Evolutionary conservation across 2,797 vertebrate species (phyloP).

Genomic region (Allobates femoralis): DNA sequence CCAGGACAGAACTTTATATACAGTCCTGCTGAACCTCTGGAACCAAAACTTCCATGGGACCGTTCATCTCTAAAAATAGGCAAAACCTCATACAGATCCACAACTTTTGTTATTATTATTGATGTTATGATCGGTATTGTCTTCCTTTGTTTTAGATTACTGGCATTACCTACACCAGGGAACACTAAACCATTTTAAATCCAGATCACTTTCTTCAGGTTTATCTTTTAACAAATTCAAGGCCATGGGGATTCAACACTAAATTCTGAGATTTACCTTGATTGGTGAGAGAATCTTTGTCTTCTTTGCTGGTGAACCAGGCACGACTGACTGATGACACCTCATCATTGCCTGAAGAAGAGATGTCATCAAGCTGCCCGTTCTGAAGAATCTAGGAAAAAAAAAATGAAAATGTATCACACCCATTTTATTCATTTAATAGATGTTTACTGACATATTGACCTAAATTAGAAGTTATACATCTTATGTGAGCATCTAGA

Average conservation of each 20-base stretch:
- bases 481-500: background rate
- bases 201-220: background rate
- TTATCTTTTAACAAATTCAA: background rate
- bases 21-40: too few relatives aligned
- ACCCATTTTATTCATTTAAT: background rate
- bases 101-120: too few relatives aligned
- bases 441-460: background rate
- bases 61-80: too few relatives aligned
- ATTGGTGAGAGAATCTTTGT: constrained; percentile 96
- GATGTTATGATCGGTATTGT: too few relatives aligned
- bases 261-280: constrained; percentile 81
- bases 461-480: background rate
- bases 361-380: constrained; percentile 82
- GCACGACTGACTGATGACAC: constrained; percentile 96
- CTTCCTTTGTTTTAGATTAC: too few relatives aligned
- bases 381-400: constrained; percentile 85
- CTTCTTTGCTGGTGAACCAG: constrained; percentile 99
- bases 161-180: too few relatives aligned
- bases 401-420: constrained; percentile 22
- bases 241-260: background rate
- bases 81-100: too few relatives aligned
- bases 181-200: background rate
- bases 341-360: constrained; percentile 83
- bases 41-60: too few relatives aligned
- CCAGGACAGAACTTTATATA: too few relatives aligned